Base-by-base conservation (phyloP, 1,140 invertebrate genomes). In the Zaprionus kolodkinae region DNA sequence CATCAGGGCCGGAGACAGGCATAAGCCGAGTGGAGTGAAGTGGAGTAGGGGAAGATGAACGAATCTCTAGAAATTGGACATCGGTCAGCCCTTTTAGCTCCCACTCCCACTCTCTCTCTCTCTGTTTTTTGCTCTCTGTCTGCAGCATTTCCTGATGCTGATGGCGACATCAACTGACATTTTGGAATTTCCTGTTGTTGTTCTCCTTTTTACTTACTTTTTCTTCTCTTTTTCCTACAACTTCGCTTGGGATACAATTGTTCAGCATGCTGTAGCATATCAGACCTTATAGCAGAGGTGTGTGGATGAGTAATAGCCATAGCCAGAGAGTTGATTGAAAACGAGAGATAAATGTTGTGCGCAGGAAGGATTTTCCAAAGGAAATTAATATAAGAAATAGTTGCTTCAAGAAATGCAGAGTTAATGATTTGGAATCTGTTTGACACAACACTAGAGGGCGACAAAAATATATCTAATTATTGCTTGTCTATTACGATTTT, bases 131-230 rank as follows among this genome's bases (percentile, higher is more conserved):
- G 2, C n/a, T 25, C 17, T 25, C 17, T 25, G 17, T 25, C 45
- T 12, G 11, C 11, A 25, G 65, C 78, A 80, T 68, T 76, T 80
- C 64, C 68, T 65, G 69, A 60, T 43, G 68, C 72, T 79, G 81
- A 84, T 83, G 81, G 67, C 78, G 75, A 79, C 76, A 84, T 60
- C 81, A 50, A 75, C 62, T 78, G 81, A 84, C 81, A 85, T 85
- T 78, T 81, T 40, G 52, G 66, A 43, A 72, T 80, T 84, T 81
- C 81, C 81, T 85, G 74, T 81, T 81, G 65, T 77, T 78, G 43
- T 70, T 55, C 10, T 13, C 27, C 9, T 21, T 6, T 21, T 65
- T 36, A 21, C 9, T 40, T 35, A 50, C 21, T 36, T 59, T 1
- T 60, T 33, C 21, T 25, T 30, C 21, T 11, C 10, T 36, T 57